Evolutionary conservation across 2,797 vertebrate genomes (phyloP), one percentile per base, ranked within the genome.

Genomic region (Naso thynnoides): DNA sequence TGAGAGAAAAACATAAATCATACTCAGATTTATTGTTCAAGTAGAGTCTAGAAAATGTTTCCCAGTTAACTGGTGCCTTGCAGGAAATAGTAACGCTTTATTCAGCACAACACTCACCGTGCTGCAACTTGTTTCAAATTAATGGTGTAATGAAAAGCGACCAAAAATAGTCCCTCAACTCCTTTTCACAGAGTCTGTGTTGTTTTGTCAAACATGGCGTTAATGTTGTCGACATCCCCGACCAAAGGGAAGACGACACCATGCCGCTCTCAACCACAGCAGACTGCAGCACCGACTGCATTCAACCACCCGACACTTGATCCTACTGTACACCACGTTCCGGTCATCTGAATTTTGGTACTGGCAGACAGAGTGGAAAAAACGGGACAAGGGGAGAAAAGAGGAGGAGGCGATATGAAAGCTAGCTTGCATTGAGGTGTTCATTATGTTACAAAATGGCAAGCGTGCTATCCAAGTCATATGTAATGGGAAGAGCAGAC

Each of bases 281-380:
- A 77, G 73, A 86, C 83, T 49, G 70, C 68, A 72, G 59, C 55
- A 56, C 33, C 1, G 41, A 57, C 77, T 67, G 79, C 79, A 87
- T 85, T 84, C 76, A 87, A 68, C 21, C 61, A 19, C 65, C 29
- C 6, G 90, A 90, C 71, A 93, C 78, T 69, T 33, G 89, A 93
- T 90, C 89, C 76, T 79, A 89, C 87, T 91, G 89, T 88, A 89
- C 87, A 80, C 78, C 72, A 78, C 63, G 84, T 82, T 81, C 86
- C 38, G 76, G 78, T 90, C 85, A 88, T 82, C 77, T 91, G 86
- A 86, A 81, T 85, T 86, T 88, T 87, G 72, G 73, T 78, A 71
- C 84, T 95, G 94, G 93, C 94, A 93, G 76, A 83, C 78, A 31
- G 58, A 88, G 70, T 91, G 94, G 94, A 94, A 94, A 94, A 91